These are phyloP conservation scores for Chymomyza fuscimana DNA, from an alignment of 2,888 invertebrate genomes.

Conservation along the genomic window DNA sequence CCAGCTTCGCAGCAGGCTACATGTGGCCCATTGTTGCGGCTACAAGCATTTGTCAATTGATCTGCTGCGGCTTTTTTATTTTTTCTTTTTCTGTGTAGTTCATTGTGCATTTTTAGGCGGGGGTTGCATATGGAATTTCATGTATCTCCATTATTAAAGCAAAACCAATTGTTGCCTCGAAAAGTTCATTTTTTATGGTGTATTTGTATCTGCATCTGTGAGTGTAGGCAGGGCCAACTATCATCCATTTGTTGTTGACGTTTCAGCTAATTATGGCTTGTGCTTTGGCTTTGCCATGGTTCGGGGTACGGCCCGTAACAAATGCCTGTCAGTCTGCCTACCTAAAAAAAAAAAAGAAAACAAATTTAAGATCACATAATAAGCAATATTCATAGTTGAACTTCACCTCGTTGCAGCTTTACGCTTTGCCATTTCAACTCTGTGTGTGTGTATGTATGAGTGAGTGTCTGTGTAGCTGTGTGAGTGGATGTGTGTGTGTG, in stretches of 20 bases:
- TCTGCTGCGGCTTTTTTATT: slow-evolving; percentile 29
- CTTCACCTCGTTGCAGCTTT: slow-evolving; percentile 67
- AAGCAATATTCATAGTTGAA: slow-evolving; percentile 50
- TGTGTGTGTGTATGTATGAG: slow-evolving; percentile 4
- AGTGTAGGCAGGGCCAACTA: slow-evolving; percentile 41
- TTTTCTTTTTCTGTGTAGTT: slow-evolving; percentile 27
- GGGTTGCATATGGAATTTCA: slow-evolving; percentile 66
- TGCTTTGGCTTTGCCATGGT: slow-evolving; percentile 21
- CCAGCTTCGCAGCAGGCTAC: slow-evolving; percentile 26
- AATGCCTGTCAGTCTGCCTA: slow-evolving; percentile 29
- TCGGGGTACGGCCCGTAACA: slow-evolving; percentile 50
- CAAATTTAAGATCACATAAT: background rate
- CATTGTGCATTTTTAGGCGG: slow-evolving; percentile 64
- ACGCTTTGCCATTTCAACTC: slow-evolving; percentile 17
- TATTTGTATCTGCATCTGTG: slow-evolving; percentile 27
- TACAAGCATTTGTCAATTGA: slow-evolving; percentile 60
- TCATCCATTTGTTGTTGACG: slow-evolving; percentile 42
- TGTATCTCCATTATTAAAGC: slow-evolving; percentile 8
- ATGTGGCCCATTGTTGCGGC: slow-evolving; percentile 30
- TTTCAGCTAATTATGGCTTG: slow-evolving; percentile 54
- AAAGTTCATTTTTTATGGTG: slow-evolving; percentile 48
- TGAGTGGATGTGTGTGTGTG: slow-evolving; percentile 3
- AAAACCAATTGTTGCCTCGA: slow-evolving; percentile 17
- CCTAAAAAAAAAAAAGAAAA: slow-evolving; percentile 27
- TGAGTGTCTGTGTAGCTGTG: slow-evolving; percentile 6